A percentile compares a stretch with the other conserved stretches of the same genome.
phyloP scores from a whole-genome alignment of 1,140 invertebrate genomes.

The Pararge aegeria region DNA sequence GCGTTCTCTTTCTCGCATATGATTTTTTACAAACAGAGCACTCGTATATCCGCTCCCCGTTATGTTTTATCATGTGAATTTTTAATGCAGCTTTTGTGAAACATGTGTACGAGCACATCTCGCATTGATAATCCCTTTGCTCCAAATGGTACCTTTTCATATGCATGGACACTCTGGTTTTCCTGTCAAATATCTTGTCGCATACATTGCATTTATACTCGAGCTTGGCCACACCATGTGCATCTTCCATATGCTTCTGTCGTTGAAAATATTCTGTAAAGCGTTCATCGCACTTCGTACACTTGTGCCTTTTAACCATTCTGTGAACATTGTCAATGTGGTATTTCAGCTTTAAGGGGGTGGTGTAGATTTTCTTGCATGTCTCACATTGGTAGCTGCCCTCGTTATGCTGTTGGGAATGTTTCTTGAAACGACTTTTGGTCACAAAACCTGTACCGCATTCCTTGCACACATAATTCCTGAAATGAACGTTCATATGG shows the following conservation, averaged over 20 bases:
- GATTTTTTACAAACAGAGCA: slow-evolving; percentile 80
- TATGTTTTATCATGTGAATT: slow-evolving; percentile 83
- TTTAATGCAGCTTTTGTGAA: slow-evolving; percentile 53
- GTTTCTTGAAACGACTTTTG: slow-evolving; percentile 60
- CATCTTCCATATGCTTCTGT: slow-evolving; percentile 58
- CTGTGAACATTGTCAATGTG: slow-evolving; percentile 57
- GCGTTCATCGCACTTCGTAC: slow-evolving; percentile 53
- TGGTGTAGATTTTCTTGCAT: slow-evolving; percentile 55
- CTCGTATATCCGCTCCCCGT: slow-evolving; percentile 79
- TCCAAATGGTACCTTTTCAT: slow-evolving; percentile 66
- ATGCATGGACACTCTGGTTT: slow-evolving; percentile 54
- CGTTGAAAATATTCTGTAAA: slow-evolving; percentile 60
- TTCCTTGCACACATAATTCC: slow-evolving; percentile 64
- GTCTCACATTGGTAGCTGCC: slow-evolving; percentile 51
- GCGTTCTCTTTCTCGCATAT: slow-evolving; percentile 83
- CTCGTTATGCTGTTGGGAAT: slow-evolving; percentile 47
- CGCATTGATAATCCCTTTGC: slow-evolving; percentile 49
- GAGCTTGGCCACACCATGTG: slow-evolving; percentile 47
- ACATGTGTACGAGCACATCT: slow-evolving; percentile 43
- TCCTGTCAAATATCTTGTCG: slow-evolving; percentile 50
- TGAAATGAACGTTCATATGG: slow-evolving; percentile 65
- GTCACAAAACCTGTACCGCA: slow-evolving; percentile 64
- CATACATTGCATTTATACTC: slow-evolving; percentile 65
- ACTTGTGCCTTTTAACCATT: slow-evolving; percentile 57
- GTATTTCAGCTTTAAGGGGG: slow-evolving; percentile 45